Evolutionary conservation across 2,113 vertebrate species (phyloP).

Genomic region (Hippocampus abdominalis): DNA sequence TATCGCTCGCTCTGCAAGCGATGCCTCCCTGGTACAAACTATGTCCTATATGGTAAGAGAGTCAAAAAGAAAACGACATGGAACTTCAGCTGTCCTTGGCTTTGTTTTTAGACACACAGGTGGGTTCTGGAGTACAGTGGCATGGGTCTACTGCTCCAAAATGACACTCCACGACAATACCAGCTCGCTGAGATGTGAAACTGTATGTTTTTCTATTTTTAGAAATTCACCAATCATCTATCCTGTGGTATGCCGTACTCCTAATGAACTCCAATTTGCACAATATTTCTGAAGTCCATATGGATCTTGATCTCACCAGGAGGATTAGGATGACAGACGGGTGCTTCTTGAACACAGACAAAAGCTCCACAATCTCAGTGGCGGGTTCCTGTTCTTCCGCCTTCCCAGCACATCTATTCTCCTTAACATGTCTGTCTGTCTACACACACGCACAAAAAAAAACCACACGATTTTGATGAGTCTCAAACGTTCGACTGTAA

Average conservation of each 20-base stretch:
- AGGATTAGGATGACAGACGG: constrained; percentile 77
- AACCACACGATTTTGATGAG: not conserved
- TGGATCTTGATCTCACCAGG: constrained; percentile 73
- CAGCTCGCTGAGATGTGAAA: not conserved
- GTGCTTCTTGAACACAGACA: constrained; percentile 75
- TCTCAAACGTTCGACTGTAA: not conserved
- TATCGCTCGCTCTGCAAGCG: constrained; percentile 73
- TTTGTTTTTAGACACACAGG: not conserved
- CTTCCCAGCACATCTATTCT: constrained; percentile 6
- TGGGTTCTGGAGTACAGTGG: not conserved
- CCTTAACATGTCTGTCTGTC: constrained; percentile 11
- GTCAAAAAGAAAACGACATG: constrained; percentile 1
- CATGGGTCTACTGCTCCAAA: not conserved
- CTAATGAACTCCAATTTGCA: not conserved
- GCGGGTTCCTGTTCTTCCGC: constrained; percentile 32
- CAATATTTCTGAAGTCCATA: not conserved
- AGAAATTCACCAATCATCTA: not conserved
- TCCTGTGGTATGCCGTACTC: too few species aligned
- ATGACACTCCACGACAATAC: not conserved
- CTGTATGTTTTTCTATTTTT: not conserved
- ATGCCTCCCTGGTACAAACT: constrained; percentile 70
- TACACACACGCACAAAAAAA: not conserved
- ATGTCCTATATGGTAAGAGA: constrained; percentile 76
- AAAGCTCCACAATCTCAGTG: constrained; percentile 58
- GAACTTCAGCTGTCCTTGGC: not conserved